Percentiles rank a stretch among this genome's conserved stretches.
These are phyloP conservation scores for Hystrix cristata DNA, from an alignment of 2,113 vertebrate genomes.

Conservation along the genomic window DNA sequence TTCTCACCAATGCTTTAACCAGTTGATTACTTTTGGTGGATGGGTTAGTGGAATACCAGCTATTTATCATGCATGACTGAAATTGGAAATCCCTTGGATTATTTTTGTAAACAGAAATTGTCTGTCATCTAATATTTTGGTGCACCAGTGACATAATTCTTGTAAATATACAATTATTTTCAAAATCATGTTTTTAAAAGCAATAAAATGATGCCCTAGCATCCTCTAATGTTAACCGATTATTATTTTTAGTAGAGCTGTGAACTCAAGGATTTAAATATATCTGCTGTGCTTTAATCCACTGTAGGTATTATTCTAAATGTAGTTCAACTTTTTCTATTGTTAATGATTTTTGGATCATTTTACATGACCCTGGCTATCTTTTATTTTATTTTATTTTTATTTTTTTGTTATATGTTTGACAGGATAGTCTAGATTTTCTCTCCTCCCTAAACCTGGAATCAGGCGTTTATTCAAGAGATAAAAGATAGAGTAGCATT, in stretches of 20 bases:
- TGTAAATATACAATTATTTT: constrained; percentile 37
- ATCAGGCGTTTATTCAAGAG: background rate
- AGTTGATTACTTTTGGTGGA: constrained; percentile 68
- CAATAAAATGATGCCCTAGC: background rate
- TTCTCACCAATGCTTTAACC: constrained; percentile 39
- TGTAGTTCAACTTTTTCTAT: background rate
- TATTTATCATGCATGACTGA: constrained; percentile 62
- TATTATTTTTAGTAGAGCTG: constrained; percentile 3
- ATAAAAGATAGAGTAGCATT: background rate
- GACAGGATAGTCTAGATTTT: background rate
- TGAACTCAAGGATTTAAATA: background rate
- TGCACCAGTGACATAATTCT: background rate
- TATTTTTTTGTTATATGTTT: background rate
- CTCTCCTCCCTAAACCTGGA: background rate
- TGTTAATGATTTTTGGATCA: background rate
- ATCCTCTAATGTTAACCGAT: background rate
- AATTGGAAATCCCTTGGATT: constrained; percentile 60
- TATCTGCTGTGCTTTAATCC: background rate
- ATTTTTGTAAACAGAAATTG: constrained; percentile 66
- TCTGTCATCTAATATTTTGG: constrained; percentile 23
- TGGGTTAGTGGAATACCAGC: constrained; percentile 50
- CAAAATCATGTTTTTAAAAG: constrained; percentile 37
- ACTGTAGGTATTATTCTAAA: constrained; percentile 28
- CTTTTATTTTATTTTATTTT: background rate
- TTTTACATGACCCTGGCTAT: background rate